Evolutionary conservation across 2,888 invertebrate genomes (phyloP).

Genomic region (Criorhina ranunculi): DNA sequence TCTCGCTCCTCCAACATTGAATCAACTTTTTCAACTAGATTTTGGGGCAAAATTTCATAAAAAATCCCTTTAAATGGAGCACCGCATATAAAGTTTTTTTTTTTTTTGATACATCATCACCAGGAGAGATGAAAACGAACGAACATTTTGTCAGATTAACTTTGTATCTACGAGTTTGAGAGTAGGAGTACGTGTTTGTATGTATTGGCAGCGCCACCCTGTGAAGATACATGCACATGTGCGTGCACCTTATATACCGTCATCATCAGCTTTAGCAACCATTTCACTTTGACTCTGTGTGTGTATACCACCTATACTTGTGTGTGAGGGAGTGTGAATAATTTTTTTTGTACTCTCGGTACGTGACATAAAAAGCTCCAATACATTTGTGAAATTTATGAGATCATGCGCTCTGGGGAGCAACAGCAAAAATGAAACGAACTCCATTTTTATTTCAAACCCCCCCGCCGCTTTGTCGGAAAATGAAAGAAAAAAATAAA

Average conservation of each 20-base stretch:
- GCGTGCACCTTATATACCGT: slow-evolving; percentile 59
- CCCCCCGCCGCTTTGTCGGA: neutral
- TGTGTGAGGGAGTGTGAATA: slow-evolving; percentile 68
- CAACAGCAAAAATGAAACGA: slow-evolving; percentile 70
- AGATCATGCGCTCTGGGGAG: slow-evolving; percentile 76
- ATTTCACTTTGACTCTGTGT: slow-evolving; percentile 37
- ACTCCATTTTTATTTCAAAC: slow-evolving; percentile 68
- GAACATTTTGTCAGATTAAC: slow-evolving; percentile 74
- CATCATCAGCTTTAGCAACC: slow-evolving; percentile 21
- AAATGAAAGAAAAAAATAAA: slow-evolving; percentile 23
- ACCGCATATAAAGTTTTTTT: slow-evolving; percentile 52
- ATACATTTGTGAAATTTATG: slow-evolving; percentile 76
- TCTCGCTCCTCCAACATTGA: neutral
- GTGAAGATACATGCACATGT: neutral
- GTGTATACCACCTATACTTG: slow-evolving; percentile 2
- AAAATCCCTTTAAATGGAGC: slow-evolving; percentile 68
- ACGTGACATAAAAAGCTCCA: slow-evolving; percentile 71
- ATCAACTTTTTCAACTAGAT: slow-evolving; percentile 13
- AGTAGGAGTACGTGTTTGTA: too few species aligned
- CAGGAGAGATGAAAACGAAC: slow-evolving; percentile 60
- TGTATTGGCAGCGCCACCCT: neutral
- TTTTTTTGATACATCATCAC: slow-evolving; percentile 62
- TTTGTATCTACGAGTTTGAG: slow-evolving; percentile 61
- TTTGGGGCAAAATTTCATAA: slow-evolving; percentile 58
- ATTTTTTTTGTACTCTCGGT: slow-evolving; percentile 22